Evolutionary conservation across 2,888 invertebrate species (phyloP), one percentile per base, ranked within the genome.

Genomic region (Netelia melanura): DNA sequence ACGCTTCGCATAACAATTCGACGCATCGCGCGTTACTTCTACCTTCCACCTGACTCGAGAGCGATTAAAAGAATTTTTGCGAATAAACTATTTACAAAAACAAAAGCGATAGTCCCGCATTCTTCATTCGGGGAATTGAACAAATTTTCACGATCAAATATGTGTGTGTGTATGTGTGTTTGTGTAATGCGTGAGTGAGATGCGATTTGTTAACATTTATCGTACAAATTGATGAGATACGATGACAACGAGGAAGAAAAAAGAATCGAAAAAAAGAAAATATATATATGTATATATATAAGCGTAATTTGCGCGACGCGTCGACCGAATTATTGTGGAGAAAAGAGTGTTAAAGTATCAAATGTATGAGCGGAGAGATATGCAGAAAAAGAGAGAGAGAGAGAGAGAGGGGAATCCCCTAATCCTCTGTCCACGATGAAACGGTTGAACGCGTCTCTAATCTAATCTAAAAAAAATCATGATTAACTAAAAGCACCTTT

Each of bases 401-500:
- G 23, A 14, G 61, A 61, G 61, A 9, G 21, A 43, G 6, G 21
- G 65, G 52, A 25, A 25, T n/a, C 8, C 6, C 6, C 38, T 38
- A 3, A 6, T 38, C 64, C 58, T 76, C 58, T 44, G 56, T 68
- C 38, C 56, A 58, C 64, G 68, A 83, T 76, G 71, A 89, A 86
- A 86, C 77, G 48, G 44, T 88, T 86, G 76, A 81, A 86, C 75
- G 64, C 81, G 85, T 81, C 85, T 87, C 79, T 88, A 88, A 87
- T 89, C 87, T 90, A 90, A 87, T 89, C 89, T 90, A 89, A 89
- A 84, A 89, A 90, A 84, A 89, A 90, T 21, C 89, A 89, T 88
- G 91, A 89, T 90, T 88, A 91, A 90, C 89, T 91, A 90, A 90
- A 91, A 92, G 91, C 92, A 91, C 91, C 91, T 84, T 80, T 74